A percentile compares a stretch with the other conserved stretches of the same genome.
Evolutionary conservation across 2,797 vertebrate genomes (phyloP).

Genomic region (Aphelocoma californica): DNA sequence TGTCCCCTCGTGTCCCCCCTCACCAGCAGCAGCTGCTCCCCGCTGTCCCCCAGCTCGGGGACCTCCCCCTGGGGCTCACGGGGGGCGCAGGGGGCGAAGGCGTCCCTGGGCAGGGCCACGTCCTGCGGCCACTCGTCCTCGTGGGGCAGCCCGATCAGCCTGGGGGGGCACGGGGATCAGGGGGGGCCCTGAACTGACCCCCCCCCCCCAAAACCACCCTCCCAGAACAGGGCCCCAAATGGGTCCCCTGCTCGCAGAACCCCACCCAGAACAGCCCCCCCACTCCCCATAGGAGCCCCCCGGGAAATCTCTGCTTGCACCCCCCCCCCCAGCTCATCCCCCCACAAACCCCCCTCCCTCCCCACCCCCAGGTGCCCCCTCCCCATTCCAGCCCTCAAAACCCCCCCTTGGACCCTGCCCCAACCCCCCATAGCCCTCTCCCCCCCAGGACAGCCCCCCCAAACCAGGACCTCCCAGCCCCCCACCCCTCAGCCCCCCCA

Average conservation of each 20-base stretch:
- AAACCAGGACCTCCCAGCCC: background rate
- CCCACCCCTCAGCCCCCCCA: too few species aligned
- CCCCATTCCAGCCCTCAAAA: background rate
- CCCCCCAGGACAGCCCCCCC: too few species aligned
- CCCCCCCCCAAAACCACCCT: too few species aligned
- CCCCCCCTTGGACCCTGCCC: too few species aligned
- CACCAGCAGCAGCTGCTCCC: background rate
- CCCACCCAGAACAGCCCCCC: background rate
- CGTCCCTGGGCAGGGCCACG: background rate
- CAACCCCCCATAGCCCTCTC: too few species aligned
- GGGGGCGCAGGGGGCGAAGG: background rate
- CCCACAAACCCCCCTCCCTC: too few species aligned
- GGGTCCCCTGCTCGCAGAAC: background rate
- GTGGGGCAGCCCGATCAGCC: background rate
- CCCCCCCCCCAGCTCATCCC: background rate
- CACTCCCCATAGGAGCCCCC: background rate
- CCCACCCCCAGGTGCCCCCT: background rate
- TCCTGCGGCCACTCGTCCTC: background rate
- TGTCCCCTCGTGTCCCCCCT: background rate
- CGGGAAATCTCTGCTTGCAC: background rate
- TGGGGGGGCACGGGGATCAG: background rate
- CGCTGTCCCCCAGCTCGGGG: background rate
- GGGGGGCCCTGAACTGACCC: background rate
- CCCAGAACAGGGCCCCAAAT: background rate
- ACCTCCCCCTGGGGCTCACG: background rate